Evolutionary conservation across 2,888 invertebrate genomes (phyloP), one percentile per base, ranked within the genome.

Genomic region (Drosophila emarginata): DNA sequence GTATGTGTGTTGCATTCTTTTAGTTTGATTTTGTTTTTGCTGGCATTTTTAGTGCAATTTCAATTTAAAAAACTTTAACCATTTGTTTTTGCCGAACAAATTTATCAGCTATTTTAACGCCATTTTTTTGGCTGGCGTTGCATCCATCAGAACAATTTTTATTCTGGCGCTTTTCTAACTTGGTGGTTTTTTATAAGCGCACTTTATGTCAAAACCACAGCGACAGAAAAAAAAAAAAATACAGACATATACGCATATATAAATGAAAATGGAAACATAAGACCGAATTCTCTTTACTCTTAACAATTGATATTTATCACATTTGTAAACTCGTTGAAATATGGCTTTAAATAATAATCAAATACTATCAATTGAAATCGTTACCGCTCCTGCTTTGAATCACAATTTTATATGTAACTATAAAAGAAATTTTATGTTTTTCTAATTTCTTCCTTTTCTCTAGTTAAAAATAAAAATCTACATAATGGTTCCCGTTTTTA

Each of bases 181-280:
- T 79, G 83, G 69, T 63, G 78, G 76, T 83, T 83, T 83, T 87
- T 84, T 81, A 84, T 84, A 87, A 84, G 87, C 78, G 75, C 84
- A 85, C 84, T 85, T 84, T 86, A 86, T 84, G 84, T 84, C 84
- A 84, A 84, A 86, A 84, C 84, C 84, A 84, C 84, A 84, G 70
- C 66, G 72, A 75, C 81, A 80, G 75, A 76, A 76, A 18, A 45
- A 40, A 15, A 15, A 39, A 39, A 1, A 40, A 7, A 18, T 4
- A 72, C 72, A 66, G 45, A 66, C 53, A 51, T 63, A 57, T 53
- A 69, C 56, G 32, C 37, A 53, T 36, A 59, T 28, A 45, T 26
- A 9, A 9, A 32, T 32, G 12, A 21, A 11, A 45, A 2, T 7
- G 21, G 21, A 21, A 9, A 18, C 11, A 21, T 21, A 11, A 11